Percentiles rank a stretch among this genome's conserved stretches.
Evolutionary conservation across 2,888 invertebrate genomes (phyloP).

Genomic region (Euphydryas editha): DNA sequence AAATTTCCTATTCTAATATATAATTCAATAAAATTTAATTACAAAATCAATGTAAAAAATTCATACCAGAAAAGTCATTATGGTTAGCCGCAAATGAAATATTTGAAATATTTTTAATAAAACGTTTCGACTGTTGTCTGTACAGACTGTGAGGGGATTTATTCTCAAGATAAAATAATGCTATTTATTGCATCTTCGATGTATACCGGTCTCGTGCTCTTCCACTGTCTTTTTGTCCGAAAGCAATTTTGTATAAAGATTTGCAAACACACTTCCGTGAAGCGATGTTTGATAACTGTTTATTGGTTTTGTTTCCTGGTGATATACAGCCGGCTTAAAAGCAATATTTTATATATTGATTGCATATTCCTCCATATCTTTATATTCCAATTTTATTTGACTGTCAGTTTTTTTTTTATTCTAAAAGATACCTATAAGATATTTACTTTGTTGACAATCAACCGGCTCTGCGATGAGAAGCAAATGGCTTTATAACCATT

Average conservation of each 20-base stretch:
- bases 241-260: constrained; percentile 30
- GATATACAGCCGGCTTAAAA: constrained; percentile 14
- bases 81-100: constrained; percentile 13
- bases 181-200: constrained; percentile 50
- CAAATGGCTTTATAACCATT: too few relatives aligned
- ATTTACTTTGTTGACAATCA: too few relatives aligned
- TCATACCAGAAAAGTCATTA: background rate
- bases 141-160: constrained; percentile 40
- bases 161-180: constrained; percentile 51
- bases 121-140: constrained; percentile 19
- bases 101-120: constrained; percentile 29
- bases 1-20: background rate
- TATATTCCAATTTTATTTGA: constrained; percentile 12
- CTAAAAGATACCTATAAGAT: too few relatives aligned
- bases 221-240: constrained; percentile 26
- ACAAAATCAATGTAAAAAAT: background rate
- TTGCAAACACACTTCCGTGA: constrained; percentile 21
- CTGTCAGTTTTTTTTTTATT: constrained; percentile 22
- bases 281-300: constrained; percentile 22
- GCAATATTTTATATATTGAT: constrained; percentile 17
- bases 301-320: constrained; percentile 19
- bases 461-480: too few relatives aligned
- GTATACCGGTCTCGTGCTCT: constrained; percentile 33
- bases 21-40: background rate
- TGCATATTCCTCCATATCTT: constrained; percentile 16